phyloP scores from a whole-genome alignment of 2,113 vertebrate genomes.

The Etheostoma spectabile region DNA sequence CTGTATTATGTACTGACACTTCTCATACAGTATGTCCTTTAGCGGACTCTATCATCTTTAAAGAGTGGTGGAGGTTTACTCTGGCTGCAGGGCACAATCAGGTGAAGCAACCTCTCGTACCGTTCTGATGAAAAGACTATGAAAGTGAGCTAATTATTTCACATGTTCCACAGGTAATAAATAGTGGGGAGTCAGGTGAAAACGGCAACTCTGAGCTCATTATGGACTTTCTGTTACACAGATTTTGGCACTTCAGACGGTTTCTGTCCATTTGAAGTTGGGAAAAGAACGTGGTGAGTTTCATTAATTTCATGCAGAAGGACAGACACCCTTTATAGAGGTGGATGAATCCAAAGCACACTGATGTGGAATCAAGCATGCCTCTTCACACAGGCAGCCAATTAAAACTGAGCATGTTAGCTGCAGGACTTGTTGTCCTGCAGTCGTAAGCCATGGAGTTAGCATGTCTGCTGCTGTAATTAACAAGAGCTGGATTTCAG shows the following conservation, averaged over 20 bases:
- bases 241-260: constrained; percentile 65
- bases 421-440: constrained; percentile 10
- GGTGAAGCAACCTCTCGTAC: constrained; percentile 55
- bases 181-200: constrained; percentile 59
- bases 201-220: constrained; percentile 68
- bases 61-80: constrained; percentile 30
- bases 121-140: constrained; percentile 57
- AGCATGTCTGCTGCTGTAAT: neutral
- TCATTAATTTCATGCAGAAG: constrained; percentile 56
- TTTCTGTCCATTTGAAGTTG: constrained; percentile 74
- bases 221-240: constrained; percentile 43
- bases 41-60: constrained; percentile 25
- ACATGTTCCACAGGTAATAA: constrained; percentile 68
- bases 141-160: constrained; percentile 57
- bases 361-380: constrained; percentile 13
- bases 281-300: constrained; percentile 52
- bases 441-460: neutral
- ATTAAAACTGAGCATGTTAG: constrained; percentile 38
- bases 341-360: constrained; percentile 37
- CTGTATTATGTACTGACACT: constrained; percentile 27
- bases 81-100: constrained; percentile 42
- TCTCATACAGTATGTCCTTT: neutral
- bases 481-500: neutral
- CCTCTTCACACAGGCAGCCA: constrained; percentile 20
- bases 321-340: constrained; percentile 29